Evolutionary conservation across 1,140 invertebrate species (phyloP).

Genomic region (Psilanteris sp.): DNA sequence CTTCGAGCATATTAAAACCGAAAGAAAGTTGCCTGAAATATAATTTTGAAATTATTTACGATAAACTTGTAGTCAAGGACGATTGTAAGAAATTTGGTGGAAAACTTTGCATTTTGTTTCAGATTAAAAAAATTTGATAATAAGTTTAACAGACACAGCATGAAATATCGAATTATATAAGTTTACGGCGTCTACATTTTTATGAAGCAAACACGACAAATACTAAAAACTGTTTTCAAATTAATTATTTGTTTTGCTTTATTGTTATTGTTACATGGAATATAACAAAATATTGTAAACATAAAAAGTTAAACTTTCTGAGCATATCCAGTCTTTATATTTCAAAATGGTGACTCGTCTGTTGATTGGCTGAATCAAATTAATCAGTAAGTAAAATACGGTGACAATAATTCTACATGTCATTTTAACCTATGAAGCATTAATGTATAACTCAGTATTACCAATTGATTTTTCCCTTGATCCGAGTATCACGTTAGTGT

Average conservation of each 20-base stretch:
- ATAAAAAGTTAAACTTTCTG: no score
- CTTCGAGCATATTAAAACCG: constrained; percentile 1
- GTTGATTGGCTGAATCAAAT: no score
- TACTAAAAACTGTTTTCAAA: no score
- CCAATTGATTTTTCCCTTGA: constrained; percentile 35
- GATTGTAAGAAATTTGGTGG: constrained; percentile 29
- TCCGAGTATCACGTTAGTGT: constrained; percentile 32
- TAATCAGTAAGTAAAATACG: no score
- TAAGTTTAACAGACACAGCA: constrained; percentile 36
- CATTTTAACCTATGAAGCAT: constrained; percentile 8
- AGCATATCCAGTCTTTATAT: no score
- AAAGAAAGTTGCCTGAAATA: constrained; percentile 5
- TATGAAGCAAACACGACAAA: constrained; percentile 4
- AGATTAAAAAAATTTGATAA: constrained; percentile 27
- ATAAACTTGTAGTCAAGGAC: constrained; percentile 3
- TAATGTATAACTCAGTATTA: constrained; percentile 7
- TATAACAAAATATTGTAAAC: no score
- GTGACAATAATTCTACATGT: no score
- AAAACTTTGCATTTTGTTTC: constrained; percentile 28
- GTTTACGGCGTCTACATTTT: constrained; percentile 17
- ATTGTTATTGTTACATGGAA: no score
- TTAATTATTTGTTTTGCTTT: no score
- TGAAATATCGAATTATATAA: constrained; percentile 53
- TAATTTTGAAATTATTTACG: constrained; percentile 33
- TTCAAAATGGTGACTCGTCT: no score